phyloP scores from a whole-genome alignment of 2,888 invertebrate species.

The Trissolcus japonicus region DNA sequence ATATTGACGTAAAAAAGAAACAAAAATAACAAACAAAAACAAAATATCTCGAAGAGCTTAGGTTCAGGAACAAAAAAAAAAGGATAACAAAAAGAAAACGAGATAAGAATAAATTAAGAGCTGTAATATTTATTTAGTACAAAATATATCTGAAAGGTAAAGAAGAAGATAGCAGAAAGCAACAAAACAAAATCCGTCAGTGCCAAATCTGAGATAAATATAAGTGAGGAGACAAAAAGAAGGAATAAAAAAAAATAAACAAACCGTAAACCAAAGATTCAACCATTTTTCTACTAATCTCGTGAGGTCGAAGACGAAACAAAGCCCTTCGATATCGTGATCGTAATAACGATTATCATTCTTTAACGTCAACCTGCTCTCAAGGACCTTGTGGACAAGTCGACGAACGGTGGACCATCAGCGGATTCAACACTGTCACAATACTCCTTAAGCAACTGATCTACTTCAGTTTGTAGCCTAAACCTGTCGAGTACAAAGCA shows the following conservation, averaged over 20 bases:
- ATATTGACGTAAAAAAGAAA: slow-evolving; percentile 69
- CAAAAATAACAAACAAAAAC: neutral
- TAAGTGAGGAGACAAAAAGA: slow-evolving; percentile 52
- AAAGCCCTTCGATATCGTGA: slow-evolving; percentile 38
- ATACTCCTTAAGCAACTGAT: slow-evolving; percentile 68
- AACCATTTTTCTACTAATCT: slow-evolving; percentile 75
- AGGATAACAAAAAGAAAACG: slow-evolving; percentile 26
- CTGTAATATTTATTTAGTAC: slow-evolving; percentile 73
- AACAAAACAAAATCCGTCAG: slow-evolving; percentile 70
- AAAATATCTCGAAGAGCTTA: slow-evolving; percentile 67
- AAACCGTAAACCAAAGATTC: slow-evolving; percentile 75
- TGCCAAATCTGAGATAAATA: slow-evolving; percentile 72
- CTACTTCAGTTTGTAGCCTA: slow-evolving; percentile 76
- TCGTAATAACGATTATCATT: slow-evolving; percentile 43
- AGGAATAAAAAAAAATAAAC: slow-evolving; percentile 61
- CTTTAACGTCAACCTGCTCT: slow-evolving; percentile 31
- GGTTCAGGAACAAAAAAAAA: slow-evolving; percentile 64
- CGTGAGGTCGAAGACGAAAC: slow-evolving; percentile 54
- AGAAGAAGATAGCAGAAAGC: slow-evolving; percentile 32
- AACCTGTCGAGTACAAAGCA: slow-evolving; percentile 76
- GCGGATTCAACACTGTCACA: slow-evolving; percentile 26
- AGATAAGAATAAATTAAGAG: slow-evolving; percentile 63
- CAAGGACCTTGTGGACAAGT: slow-evolving; percentile 35
- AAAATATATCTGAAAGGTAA: slow-evolving; percentile 71
- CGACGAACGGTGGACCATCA: neutral